Evolutionary conservation across 1,140 invertebrate genomes (phyloP).

Genomic region (Brachionus rotundiformis): DNA sequence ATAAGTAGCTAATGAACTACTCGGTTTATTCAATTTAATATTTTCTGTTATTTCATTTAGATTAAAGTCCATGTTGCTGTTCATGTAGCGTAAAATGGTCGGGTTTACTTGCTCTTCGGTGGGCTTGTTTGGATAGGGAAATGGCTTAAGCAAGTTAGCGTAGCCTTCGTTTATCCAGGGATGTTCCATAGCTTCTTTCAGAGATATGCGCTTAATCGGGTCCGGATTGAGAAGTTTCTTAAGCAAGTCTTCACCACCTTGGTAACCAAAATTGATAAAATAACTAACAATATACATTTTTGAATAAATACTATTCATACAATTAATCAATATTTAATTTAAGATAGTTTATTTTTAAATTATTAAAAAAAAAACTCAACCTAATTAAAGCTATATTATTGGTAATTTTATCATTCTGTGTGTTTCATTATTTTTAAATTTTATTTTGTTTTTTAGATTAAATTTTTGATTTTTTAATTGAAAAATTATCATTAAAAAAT

Average conservation of each 20-base stretch:
- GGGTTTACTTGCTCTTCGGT: constrained; percentile 57
- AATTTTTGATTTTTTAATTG: too few relatives aligned
- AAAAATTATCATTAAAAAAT: too few relatives aligned
- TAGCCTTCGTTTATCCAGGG: constrained; percentile 55
- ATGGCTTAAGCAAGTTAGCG: constrained; percentile 53
- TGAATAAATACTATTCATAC: too few relatives aligned
- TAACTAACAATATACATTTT: too few relatives aligned
- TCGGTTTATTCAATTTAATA: constrained; percentile 59
- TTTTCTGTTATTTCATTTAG: constrained; percentile 59
- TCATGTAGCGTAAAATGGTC: constrained; percentile 60
- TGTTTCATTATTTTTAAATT: too few relatives aligned
- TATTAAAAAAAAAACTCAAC: too few relatives aligned
- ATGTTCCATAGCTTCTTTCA: constrained; percentile 59
- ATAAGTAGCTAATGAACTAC: constrained; percentile 59
- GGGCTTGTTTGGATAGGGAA: constrained; percentile 56
- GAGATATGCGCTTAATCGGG: constrained; percentile 57
- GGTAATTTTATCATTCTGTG: too few relatives aligned
- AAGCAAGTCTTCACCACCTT: constrained; percentile 57
- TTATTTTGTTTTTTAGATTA: too few relatives aligned
- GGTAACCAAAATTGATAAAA: constrained; percentile 53
- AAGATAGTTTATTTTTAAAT: too few relatives aligned
- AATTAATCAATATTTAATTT: too few relatives aligned
- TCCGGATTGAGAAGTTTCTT: constrained; percentile 59
- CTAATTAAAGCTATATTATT: too few relatives aligned
- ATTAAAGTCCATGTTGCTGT: constrained; percentile 57